phyloP scores from a whole-genome alignment of 2,888 invertebrate genomes.

The Apocheima hispidaria region DNA sequence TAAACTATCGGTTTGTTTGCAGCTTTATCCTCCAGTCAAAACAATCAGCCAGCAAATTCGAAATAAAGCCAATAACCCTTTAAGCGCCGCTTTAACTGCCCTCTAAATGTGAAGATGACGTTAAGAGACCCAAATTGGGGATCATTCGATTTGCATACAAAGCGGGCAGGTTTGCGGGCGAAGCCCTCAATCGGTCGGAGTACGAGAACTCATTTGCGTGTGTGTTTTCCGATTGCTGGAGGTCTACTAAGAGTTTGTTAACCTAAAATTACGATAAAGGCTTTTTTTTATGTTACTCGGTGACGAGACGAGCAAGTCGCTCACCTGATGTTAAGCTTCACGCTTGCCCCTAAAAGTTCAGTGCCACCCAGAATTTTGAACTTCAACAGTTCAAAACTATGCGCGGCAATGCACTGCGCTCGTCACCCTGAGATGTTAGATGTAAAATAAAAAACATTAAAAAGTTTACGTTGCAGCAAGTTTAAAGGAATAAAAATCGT shows the following conservation, averaged over 20 bases:
- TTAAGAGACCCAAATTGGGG: conserved; percentile 67
- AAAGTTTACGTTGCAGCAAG: too few species aligned
- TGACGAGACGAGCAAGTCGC: too few species aligned
- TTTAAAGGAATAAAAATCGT: too few species aligned
- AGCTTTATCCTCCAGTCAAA: conserved; percentile 16
- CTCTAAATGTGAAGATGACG: conserved; percentile 66
- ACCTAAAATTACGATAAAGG: too few species aligned
- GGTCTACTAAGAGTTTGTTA: background rate
- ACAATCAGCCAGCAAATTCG: conserved; percentile 41
- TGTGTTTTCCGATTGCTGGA: conserved; percentile 11
- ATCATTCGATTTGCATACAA: conserved; percentile 81
- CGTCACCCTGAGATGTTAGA: too few species aligned
- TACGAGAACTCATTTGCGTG: conserved; percentile 32
- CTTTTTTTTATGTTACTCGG: too few species aligned
- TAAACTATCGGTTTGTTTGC: background rate
- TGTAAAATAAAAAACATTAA: too few species aligned
- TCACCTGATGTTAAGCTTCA: too few species aligned
- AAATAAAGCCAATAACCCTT: conserved; percentile 54
- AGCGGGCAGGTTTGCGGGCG: conserved; percentile 59
- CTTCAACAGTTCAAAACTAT: too few species aligned
- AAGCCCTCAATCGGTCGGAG: conserved; percentile 63
- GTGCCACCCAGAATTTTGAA: too few species aligned
- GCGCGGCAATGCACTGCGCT: too few species aligned
- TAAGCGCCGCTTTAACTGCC: conserved; percentile 57
- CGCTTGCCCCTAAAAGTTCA: too few species aligned